Percentiles rank a stretch among this genome's conserved stretches.
Conservation (phyloP, 2,888 invertebrate species). For the Synanthedon vespiformis region DNA sequence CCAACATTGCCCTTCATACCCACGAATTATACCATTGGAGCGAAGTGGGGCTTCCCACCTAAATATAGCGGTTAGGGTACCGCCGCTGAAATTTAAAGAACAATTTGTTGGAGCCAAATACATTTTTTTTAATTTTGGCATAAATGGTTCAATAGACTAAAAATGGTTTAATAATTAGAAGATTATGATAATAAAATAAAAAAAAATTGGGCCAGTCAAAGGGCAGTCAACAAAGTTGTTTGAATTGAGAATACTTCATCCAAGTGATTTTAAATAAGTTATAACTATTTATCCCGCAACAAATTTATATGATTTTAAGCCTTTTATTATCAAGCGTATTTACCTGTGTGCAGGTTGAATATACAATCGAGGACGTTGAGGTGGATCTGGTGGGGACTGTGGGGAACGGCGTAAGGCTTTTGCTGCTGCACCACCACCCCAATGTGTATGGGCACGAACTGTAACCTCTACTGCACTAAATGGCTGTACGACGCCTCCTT, state of each 20-base stretch:
- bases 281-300: too few species aligned
- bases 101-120: slow-evolving; percentile 5
- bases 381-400: slow-evolving; percentile 82
- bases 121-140: slow-evolving; percentile 6
- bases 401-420: slow-evolving; percentile 79
- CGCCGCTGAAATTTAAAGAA: slow-evolving; percentile 23
- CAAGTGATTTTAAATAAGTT: too few species aligned
- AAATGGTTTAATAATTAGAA: too few species aligned
- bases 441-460: slow-evolving; percentile 85
- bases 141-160: too few species aligned
- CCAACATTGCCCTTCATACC: slow-evolving; percentile 82
- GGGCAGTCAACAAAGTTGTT: too few species aligned
- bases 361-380: slow-evolving; percentile 78
- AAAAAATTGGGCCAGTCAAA: too few species aligned
- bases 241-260: too few species aligned
- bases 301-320: neutral
- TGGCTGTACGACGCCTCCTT: slow-evolving; percentile 63
- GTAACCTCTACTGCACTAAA: slow-evolving; percentile 79
- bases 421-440: slow-evolving; percentile 80
- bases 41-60: slow-evolving; percentile 85
- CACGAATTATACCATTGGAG: slow-evolving; percentile 80
- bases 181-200: too few species aligned
- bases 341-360: slow-evolving; percentile 45
- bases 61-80: slow-evolving; percentile 72
- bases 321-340: neutral